Percentiles rank a stretch among this genome's conserved stretches.
These are phyloP conservation scores for Panagrolaimus sp. DNA, from an alignment of 1,140 invertebrate genomes.

Conservation along the genomic window DNA sequence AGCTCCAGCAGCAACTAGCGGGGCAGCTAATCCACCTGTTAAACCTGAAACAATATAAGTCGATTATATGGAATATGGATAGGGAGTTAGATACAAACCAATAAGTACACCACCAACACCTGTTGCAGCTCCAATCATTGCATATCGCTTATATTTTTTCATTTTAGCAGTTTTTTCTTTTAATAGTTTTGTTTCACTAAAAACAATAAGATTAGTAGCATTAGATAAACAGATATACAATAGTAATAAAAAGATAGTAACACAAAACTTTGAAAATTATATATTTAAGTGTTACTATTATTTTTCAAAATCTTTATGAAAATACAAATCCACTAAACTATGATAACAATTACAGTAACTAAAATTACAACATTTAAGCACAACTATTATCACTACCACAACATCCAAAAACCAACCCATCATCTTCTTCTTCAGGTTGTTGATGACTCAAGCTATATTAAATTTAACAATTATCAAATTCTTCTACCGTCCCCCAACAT, in stretches of 20 bases:
- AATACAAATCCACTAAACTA: too few relatives aligned
- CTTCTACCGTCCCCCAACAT: conserved; percentile 6
- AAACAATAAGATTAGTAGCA: conserved; percentile 15
- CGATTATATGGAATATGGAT: too few relatives aligned
- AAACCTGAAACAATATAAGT: too few relatives aligned
- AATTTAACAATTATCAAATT: conserved; percentile 16
- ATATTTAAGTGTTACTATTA: too few relatives aligned
- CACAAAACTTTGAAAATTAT: too few relatives aligned
- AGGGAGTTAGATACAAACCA: too few relatives aligned
- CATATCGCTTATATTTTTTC: conserved; percentile 60
- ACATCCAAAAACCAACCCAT: conserved; percentile 14
- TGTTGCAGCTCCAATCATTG: conserved; percentile 61
- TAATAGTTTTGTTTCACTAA: conserved; percentile 58
- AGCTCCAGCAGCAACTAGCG: conserved; percentile 59
- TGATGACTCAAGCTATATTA: conserved; percentile 16
- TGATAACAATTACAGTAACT: neutral
- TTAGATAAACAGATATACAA: neutral
- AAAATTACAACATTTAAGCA: conserved; percentile 3
- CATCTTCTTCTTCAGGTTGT: conserved; percentile 7
- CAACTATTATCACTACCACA: neutral
- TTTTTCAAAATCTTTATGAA: too few relatives aligned
- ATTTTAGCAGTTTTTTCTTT: conserved; percentile 56
- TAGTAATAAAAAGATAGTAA: too few relatives aligned
- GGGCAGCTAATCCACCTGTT: conserved; percentile 16
- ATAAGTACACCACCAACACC: conserved; percentile 61